phyloP scores from a whole-genome alignment of 2,113 vertebrate genomes.

The Oncorhynchus kisutch region DNA sequence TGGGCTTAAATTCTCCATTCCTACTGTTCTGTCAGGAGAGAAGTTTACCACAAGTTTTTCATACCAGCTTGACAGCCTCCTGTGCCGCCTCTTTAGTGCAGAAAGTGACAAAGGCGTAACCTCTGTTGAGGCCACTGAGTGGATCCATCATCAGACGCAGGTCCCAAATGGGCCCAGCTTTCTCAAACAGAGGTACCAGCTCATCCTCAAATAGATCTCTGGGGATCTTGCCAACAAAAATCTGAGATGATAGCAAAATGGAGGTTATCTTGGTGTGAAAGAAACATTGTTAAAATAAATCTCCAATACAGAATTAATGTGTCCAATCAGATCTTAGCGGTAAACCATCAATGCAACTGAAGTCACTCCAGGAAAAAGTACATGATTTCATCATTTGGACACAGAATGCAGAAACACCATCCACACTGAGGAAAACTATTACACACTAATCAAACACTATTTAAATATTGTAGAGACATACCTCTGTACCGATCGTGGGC shows the following conservation, averaged over 20 bases:
- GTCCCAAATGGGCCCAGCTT: constrained; percentile 98
- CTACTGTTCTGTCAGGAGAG: neutral
- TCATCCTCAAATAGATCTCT: constrained; percentile 99
- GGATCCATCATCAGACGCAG: constrained; percentile 99
- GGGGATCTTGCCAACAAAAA: constrained; percentile 99
- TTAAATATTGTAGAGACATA: constrained; percentile 51
- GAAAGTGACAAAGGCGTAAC: constrained; percentile 99
- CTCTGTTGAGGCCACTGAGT: constrained; percentile 95
- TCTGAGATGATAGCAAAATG: constrained; percentile 72
- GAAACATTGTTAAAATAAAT: neutral
- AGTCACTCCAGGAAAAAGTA: constrained; percentile 53
- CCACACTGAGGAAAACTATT: neutral
- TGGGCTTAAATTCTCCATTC: neutral
- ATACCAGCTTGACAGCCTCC: constrained; percentile 96
- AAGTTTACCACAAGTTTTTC: constrained; percentile 29
- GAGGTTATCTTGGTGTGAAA: neutral
- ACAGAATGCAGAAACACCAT: constrained; percentile 8
- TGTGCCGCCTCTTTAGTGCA: constrained; percentile 99
- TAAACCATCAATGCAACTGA: constrained; percentile 58
- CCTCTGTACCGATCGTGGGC: constrained; percentile 97
- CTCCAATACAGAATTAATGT: constrained; percentile 12
- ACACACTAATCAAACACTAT: neutral
- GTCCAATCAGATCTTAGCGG: constrained; percentile 71
- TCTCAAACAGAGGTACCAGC: constrained; percentile 97
- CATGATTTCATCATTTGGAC: constrained; percentile 54